A percentile compares a stretch with the other conserved stretches of the same genome.
These are phyloP conservation scores for Leptosomus discolor DNA, from an alignment of 2,113 vertebrate species.

Conservation along the genomic window DNA sequence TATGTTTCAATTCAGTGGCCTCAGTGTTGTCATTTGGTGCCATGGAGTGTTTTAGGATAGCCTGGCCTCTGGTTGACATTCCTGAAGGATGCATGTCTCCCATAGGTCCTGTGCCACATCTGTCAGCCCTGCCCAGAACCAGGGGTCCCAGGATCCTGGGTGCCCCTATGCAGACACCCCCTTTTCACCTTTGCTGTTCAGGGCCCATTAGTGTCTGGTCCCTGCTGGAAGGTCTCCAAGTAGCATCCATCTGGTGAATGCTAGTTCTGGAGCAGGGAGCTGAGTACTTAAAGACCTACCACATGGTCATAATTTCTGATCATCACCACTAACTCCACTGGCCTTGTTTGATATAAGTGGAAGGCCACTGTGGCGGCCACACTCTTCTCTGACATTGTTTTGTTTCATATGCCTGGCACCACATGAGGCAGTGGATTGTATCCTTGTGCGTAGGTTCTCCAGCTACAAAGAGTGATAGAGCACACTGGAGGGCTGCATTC, in stretches of 20 bases:
- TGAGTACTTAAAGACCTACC: neutral
- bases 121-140: neutral
- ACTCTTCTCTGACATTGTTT: neutral
- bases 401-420: neutral
- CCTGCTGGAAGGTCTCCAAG: neutral
- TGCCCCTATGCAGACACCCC: neutral
- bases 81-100: neutral
- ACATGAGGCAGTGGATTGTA: neutral
- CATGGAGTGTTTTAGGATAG: neutral
- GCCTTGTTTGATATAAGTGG: neutral
- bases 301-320: neutral
- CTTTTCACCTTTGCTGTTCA: neutral
- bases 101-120: neutral
- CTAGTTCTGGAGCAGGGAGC: neutral
- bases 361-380: neutral
- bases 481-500: neutral
- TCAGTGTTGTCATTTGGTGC: neutral
- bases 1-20: neutral
- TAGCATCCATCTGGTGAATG: neutral
- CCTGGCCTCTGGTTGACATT: neutral
- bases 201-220: neutral
- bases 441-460: neutral
- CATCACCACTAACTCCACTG: neutral
- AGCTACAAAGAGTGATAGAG: neutral
- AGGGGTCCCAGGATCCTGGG: neutral